Evolutionary conservation across 1,140 invertebrate genomes (phyloP).

Genomic region (Temnothorax curvispinosus): DNA sequence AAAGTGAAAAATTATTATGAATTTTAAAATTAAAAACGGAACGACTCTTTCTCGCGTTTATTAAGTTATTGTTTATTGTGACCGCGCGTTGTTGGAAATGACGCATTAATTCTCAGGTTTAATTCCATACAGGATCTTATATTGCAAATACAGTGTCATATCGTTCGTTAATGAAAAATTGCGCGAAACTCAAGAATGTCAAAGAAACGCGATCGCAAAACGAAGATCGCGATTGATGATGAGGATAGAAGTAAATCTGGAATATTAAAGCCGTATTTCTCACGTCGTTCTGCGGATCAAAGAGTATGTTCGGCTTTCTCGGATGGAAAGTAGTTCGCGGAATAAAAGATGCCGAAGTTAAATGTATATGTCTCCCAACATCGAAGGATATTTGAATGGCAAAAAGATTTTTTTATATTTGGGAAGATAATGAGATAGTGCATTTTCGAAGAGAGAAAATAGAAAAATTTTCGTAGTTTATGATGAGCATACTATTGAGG

Average conservation of each 20-base stretch:
- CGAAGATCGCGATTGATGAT: conserved; percentile 11
- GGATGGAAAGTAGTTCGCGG: conserved; percentile 39
- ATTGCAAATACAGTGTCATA: background rate
- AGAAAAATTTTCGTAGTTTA: background rate
- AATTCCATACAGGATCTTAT: background rate
- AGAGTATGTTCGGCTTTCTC: conserved; percentile 47
- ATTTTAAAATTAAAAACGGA: background rate
- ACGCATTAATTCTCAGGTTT: background rate
- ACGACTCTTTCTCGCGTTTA: background rate
- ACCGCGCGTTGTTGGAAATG: background rate
- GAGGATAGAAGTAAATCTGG: background rate
- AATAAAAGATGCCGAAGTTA: background rate
- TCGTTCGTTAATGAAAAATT: background rate
- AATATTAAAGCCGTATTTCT: conserved; percentile 52
- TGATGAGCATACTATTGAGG: background rate
- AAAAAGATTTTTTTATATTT: background rate
- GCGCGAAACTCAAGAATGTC: background rate
- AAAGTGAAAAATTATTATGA: background rate
- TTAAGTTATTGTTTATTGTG: background rate
- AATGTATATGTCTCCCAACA: background rate
- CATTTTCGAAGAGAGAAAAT: background rate
- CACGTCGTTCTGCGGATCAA: conserved; percentile 26
- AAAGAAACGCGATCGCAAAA: background rate
- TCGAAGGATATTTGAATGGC: background rate
- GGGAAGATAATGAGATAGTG: background rate